A percentile compares a stretch with the other conserved stretches of the same genome.
These are phyloP conservation scores for Poeciliopsis occidentalis DNA, from an alignment of 2,113 vertebrate species.

Conservation along the genomic window DNA sequence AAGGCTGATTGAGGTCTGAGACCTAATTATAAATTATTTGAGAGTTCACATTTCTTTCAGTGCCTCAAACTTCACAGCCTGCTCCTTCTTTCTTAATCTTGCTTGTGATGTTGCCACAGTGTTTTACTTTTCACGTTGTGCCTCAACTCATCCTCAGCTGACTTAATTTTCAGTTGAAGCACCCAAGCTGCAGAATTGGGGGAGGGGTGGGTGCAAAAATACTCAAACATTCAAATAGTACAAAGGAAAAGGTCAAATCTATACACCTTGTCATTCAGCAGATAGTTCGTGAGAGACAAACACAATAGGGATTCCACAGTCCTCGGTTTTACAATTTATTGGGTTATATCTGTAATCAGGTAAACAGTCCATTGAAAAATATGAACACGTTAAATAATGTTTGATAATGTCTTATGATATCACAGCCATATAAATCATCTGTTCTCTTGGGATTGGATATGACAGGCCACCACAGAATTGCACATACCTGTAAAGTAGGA, in stretches of 20 bases:
- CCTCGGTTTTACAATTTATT: not conserved
- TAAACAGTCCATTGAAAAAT: too few species aligned
- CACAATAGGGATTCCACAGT: not conserved
- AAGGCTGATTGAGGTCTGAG: conserved; percentile 1
- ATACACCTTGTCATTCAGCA: not conserved
- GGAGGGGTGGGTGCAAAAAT: not conserved
- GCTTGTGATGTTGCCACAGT: not conserved
- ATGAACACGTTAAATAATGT: too few species aligned
- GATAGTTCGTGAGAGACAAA: not conserved
- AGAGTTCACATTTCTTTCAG: not conserved
- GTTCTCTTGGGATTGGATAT: not conserved
- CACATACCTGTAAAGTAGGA: too few species aligned
- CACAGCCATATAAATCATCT: too few species aligned
- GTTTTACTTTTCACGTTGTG: not conserved
- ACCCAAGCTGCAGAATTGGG: not conserved
- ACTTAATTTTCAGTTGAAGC: not conserved
- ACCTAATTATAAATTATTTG: not conserved
- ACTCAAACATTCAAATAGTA: not conserved
- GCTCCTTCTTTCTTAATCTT: not conserved
- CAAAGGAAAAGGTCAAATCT: conserved; percentile 4
- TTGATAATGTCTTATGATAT: too few species aligned
- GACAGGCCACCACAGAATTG: not conserved
- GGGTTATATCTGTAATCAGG: not conserved
- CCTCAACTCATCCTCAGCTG: not conserved
- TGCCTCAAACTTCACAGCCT: not conserved